Conservation (phyloP, 1,140 invertebrate species). For the Sminthurinus signatus region DNA sequence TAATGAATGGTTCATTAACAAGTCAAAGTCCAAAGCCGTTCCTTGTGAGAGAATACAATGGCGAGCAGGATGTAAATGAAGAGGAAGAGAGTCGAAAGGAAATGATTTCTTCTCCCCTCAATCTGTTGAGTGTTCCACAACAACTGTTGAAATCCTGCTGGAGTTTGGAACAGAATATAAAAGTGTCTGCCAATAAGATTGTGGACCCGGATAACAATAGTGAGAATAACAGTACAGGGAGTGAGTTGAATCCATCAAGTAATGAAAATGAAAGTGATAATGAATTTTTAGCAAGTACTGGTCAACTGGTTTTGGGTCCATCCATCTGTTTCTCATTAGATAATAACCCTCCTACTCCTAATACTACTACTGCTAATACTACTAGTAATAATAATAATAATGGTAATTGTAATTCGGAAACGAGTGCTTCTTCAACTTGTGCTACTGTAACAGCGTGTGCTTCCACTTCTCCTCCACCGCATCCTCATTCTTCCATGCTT, state of each 20-base stretch:
- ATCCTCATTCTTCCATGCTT: too few relatives aligned
- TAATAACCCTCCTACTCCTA: neutral
- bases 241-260: slow-evolving; percentile 22
- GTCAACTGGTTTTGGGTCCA: slow-evolving; percentile 28
- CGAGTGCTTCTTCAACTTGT: too few relatives aligned
- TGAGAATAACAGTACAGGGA: slow-evolving; percentile 11
- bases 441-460: too few relatives aligned
- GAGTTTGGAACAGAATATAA: slow-evolving; percentile 4
- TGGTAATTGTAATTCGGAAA: too few relatives aligned
- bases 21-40: slow-evolving; percentile 27
- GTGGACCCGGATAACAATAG: neutral
- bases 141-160: slow-evolving; percentile 5
- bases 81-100: neutral
- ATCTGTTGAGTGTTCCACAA: neutral
- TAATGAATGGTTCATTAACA: slow-evolving; percentile 15
- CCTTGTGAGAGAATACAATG: slow-evolving; percentile 14
- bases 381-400: too few relatives aligned
- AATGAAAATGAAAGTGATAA: slow-evolving; percentile 37
- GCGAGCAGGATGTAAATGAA: neutral
- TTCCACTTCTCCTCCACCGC: too few relatives aligned
- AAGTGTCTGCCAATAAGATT: neutral
- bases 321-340: neutral
- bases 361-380: too few relatives aligned
- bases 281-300: slow-evolving; percentile 7
- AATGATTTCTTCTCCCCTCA: neutral